phyloP scores from a whole-genome alignment of 2,888 invertebrate species.

The Apoda limacodes region DNA sequence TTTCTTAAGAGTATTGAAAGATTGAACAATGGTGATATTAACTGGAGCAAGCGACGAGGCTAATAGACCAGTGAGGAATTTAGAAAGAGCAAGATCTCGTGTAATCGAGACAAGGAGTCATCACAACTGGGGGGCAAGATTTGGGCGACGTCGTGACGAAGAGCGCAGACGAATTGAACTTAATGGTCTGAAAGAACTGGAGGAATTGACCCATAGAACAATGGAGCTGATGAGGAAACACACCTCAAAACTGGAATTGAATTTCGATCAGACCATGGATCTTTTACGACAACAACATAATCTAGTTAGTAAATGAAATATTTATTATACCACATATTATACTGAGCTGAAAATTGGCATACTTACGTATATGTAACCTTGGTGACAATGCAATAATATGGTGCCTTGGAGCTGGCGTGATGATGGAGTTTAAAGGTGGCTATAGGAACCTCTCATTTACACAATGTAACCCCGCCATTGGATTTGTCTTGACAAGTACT shows the following conservation, averaged over 20 bases:
- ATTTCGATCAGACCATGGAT: constrained; percentile 31
- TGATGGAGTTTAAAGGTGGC: no score
- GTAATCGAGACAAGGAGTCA: constrained; percentile 21
- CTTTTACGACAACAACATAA: constrained; percentile 36
- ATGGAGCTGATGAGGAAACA: constrained; percentile 33
- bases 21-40: constrained; percentile 32
- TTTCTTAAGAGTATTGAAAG: background rate
- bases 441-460: no score
- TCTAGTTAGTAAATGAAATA: constrained; percentile 30
- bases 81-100: constrained; percentile 19
- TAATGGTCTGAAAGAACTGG: constrained; percentile 27
- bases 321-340: no score
- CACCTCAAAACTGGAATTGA: constrained; percentile 21
- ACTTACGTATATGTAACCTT: no score
- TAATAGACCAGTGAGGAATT: constrained; percentile 18
- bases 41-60: constrained; percentile 21
- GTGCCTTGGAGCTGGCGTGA: no score
- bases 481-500: no score
- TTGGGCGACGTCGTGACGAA: constrained; percentile 21
- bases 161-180: constrained; percentile 23
- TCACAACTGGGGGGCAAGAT: constrained; percentile 28
- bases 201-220: constrained; percentile 25
- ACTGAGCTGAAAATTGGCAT: no score
- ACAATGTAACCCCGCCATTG: no score
- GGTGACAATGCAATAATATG: no score